Base-by-base conservation (phyloP, 2,113 vertebrate genomes). In the Proterorhinus semilunaris region DNA sequence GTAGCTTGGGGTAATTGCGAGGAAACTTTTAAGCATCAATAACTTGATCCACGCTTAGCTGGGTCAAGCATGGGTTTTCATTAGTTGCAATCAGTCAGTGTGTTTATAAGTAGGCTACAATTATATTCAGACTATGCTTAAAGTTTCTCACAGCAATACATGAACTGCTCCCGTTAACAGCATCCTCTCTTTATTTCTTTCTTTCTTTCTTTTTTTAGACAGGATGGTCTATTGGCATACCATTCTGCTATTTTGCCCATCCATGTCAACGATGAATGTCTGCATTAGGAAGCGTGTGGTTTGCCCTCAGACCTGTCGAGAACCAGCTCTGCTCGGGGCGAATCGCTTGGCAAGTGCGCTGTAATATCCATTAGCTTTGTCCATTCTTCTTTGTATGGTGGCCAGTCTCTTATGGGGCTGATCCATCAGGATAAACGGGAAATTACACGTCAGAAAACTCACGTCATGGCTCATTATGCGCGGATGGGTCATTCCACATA, bases 341-440 rank as follows among this genome's bases (percentile, higher is more conserved):
- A 43, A 67, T 72, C 71, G 72, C 81, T 79, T 83, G 80, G 78
- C 71, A 85, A 65, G 69, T 76, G 66, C 76, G 45, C 48, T 10
- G 0, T 21, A 54, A 62, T 75, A 62, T 65, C 46, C 69, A 79
- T 80, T 72, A 82, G 44, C 53, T 54, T 27, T 10, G 62, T 43
- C 61, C 73, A 74, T 79, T 36, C 55, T 62, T 81, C 48, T 62
- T 69, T 61, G 76, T 55, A n/a, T 21, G 66, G 68, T 52, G 51
- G 47, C 45, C 55, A 44, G 69, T 65, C 71, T 84, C 75, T 68
- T 17, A 46, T 36, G 55, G 65, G 52, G n/a, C 53, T 57, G 7
- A 47, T 43, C 46, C 68, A 45, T 70, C 61, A 57, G 50, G 48
- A 62, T 52, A 65, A 59, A 12, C 2, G 51, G 12, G 68, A 12